Evolutionary conservation across 2,797 vertebrate genomes (phyloP).

Genomic region (Apogon hyalosoma): DNA sequence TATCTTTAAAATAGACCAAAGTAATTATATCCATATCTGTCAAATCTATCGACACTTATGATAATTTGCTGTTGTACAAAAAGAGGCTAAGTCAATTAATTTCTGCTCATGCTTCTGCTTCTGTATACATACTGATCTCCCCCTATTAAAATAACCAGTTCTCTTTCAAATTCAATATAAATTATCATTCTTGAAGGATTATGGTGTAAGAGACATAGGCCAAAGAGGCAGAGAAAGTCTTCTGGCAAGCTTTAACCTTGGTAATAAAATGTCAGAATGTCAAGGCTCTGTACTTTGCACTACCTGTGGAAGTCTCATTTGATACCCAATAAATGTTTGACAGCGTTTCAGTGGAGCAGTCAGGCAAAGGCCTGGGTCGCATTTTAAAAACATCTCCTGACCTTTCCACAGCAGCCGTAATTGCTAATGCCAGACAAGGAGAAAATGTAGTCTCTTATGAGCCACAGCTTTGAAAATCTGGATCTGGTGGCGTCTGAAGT

Average conservation of each 20-base stretch:
- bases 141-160: conserved; percentile 6
- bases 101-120: not conserved
- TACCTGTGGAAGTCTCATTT: conserved; percentile 62
- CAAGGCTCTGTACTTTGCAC: conserved; percentile 47
- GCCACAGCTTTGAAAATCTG: conserved; percentile 30
- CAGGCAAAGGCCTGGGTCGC: conserved; percentile 67
- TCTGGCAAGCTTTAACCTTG: conserved; percentile 60
- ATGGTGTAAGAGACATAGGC: conserved; percentile 27
- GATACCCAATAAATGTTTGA: conserved; percentile 78
- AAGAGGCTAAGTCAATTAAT: not conserved
- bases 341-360: conserved; percentile 71
- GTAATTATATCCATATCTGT: conserved; percentile 44
- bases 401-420: conserved; percentile 81
- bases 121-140: not conserved
- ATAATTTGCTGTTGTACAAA: conserved; percentile 6
- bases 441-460: conserved; percentile 74
- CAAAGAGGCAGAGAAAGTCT: conserved; percentile 18
- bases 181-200: conserved; percentile 28
- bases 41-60: conserved; percentile 35
- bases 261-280: conserved; percentile 68
- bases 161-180: conserved; percentile 26
- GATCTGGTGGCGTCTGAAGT: conserved; percentile 38
- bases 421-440: conserved; percentile 83
- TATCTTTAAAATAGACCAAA: conserved; percentile 40
- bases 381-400: conserved; percentile 84